phyloP scores from a whole-genome alignment of 2,113 vertebrate genomes.

The Pseudorectes ferrugineus region DNA sequence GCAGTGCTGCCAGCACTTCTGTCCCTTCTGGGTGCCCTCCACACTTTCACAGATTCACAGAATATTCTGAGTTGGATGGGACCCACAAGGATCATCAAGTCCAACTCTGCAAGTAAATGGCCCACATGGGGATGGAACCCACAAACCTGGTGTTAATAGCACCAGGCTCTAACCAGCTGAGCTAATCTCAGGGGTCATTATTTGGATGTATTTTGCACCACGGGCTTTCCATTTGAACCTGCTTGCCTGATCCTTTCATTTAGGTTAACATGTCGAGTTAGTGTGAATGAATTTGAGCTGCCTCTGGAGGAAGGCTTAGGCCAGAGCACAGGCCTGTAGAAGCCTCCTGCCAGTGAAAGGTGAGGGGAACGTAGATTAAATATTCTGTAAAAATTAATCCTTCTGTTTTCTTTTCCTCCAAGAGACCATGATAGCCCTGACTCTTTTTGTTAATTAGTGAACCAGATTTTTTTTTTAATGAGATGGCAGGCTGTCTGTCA shows the following conservation, averaged over 20 bases:
- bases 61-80: not conserved
- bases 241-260: not conserved
- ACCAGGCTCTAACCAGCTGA: not conserved
- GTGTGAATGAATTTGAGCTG: not conserved
- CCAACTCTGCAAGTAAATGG: not conserved
- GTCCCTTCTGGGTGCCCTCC: not conserved
- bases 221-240: not conserved
- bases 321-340: not conserved
- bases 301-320: not conserved
- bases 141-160: not conserved
- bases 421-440: not conserved
- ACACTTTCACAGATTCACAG: not conserved
- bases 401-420: not conserved
- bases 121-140: not conserved
- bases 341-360: not conserved
- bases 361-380: not conserved
- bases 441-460: slow-evolving; percentile 23
- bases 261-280: not conserved
- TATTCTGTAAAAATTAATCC: not conserved
- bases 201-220: not conserved
- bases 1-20: not conserved
- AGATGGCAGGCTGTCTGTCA: slow-evolving; percentile 35
- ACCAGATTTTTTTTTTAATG: not conserved
- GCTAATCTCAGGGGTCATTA: not conserved
- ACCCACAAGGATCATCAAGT: not conserved